Evolutionary conservation across 1,140 invertebrate genomes (phyloP).

Genomic region (Muscidifurax raptorellus): DNA sequence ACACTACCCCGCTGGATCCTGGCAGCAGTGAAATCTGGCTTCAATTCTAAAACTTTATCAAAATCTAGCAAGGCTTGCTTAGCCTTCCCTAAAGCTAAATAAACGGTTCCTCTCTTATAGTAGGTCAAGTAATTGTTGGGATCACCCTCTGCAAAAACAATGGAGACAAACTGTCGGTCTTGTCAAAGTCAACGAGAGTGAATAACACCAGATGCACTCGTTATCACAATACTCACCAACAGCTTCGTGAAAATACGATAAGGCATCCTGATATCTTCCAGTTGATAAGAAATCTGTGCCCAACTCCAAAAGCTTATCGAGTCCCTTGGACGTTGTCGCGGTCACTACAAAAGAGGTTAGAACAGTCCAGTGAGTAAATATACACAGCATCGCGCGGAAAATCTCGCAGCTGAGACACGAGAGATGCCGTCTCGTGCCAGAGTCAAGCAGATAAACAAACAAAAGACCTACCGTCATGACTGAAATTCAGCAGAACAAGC

Average conservation of each 20-base stretch:
- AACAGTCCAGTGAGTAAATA: not conserved
- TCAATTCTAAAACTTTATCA: constrained; percentile 92
- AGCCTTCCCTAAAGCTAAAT: constrained; percentile 96
- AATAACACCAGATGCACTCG: not conserved
- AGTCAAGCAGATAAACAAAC: not conserved
- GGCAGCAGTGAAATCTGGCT: constrained; percentile 95
- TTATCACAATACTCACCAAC: constrained; percentile 85
- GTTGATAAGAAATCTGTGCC: constrained; percentile 92
- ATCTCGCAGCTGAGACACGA: constrained; percentile 67
- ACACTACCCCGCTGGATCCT: constrained; percentile 91
- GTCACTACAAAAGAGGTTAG: constrained; percentile 45
- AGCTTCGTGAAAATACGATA: constrained; percentile 98
- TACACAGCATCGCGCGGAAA: constrained; percentile 74
- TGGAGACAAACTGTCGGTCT: constrained; percentile 35
- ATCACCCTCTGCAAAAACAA: constrained; percentile 88
- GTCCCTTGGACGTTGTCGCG: constrained; percentile 76
- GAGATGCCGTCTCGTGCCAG: not conserved
- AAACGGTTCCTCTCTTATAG: constrained; percentile 96
- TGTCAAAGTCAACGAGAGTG: not conserved
- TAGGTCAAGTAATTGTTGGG: constrained; percentile 97
- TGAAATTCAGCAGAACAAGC: constrained; percentile 68
- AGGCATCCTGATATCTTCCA: constrained; percentile 96
- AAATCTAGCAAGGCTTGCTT: constrained; percentile 96
- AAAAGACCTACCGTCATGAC: constrained; percentile 67
- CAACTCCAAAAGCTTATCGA: constrained; percentile 94